Evolutionary conservation across 1,140 invertebrate genomes (phyloP).

Genomic region (Zeugodacus cucurbitae): DNA sequence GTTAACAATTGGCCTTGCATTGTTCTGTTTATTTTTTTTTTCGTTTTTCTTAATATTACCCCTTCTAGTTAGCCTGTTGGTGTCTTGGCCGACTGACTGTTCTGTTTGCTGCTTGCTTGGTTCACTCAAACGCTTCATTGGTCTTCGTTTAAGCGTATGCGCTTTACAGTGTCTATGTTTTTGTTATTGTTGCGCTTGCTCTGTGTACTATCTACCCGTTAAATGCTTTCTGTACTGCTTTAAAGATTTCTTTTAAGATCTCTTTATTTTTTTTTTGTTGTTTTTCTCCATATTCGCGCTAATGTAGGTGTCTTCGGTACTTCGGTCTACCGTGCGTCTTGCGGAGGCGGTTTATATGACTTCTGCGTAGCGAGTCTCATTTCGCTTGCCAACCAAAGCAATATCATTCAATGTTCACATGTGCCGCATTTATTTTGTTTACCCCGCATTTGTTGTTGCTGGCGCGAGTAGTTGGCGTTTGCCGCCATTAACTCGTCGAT

Average conservation of each 20-base stretch:
- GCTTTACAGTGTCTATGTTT: background rate
- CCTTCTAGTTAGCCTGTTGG: background rate
- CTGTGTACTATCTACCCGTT: background rate
- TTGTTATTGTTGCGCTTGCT: background rate
- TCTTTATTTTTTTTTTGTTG: background rate
- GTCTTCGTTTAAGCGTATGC: background rate
- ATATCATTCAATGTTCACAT: background rate
- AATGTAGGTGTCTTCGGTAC: background rate
- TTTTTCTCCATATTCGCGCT: background rate
- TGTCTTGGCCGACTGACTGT: background rate
- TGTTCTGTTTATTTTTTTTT: background rate
- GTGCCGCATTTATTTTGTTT: background rate
- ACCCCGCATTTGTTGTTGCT: background rate
- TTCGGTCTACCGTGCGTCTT: background rate
- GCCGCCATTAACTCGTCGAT: background rate
- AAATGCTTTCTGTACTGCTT: background rate
- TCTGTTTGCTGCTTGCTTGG: background rate
- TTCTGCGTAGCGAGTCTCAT: background rate
- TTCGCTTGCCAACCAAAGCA: background rate
- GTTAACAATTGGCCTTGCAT: background rate
- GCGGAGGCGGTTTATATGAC: slow-evolving; percentile 18
- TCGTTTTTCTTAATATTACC: no score
- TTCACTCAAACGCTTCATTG: background rate
- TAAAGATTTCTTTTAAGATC: background rate
- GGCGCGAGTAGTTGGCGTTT: background rate